Evolutionary conservation across 2,888 invertebrate species (phyloP), one percentile per base, ranked within the genome.

Genomic region (Philereme transversata): DNA sequence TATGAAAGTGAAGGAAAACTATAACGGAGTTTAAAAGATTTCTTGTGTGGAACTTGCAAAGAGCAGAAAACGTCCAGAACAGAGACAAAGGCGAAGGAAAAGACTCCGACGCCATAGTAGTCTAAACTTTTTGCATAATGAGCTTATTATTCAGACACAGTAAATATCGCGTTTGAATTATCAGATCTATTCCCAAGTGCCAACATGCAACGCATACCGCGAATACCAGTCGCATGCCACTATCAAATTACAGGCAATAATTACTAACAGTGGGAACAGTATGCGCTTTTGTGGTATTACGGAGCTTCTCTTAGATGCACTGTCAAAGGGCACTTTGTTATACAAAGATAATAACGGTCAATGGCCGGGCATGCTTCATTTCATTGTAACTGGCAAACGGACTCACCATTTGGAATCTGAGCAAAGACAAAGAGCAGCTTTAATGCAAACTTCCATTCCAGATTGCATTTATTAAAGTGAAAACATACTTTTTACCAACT

Each of bases 251-350:
- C 71, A 68, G 59, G 64, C 71, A 72, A 72, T 76, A 69, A 74
- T 70, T 50, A 69, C 58, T 63, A 68, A 73, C 72, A 73, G 74
- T 60, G 58, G 57, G 64, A 67, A 70, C 69, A 67, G 71, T 75
- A 77, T 72, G 67, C 66, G 72, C 71, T 75, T 79, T 76, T 71
- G 73, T 71, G 67, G 69, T 66, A 72, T 74, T 73, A 73, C 73
- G 62, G 59, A 72, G 70, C 69, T 68, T 51, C 61, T 60, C 73
- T 69, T 68, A 69, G 71, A 68, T 69, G 74, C 70, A 66, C 60
- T 65, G 72, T 79, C 75, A 80, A 80, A 78, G 81, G 68, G 63
- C 69, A 69, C 77, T 79, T 73, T 84, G 79, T 82, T 77, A 65
- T 69, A 64, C 70, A 60, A 67, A 81, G 78, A 83, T 80, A 79